These are phyloP conservation scores for Halictus quadricinctus DNA, from an alignment of 2,888 invertebrate species.

Conservation along the genomic window DNA sequence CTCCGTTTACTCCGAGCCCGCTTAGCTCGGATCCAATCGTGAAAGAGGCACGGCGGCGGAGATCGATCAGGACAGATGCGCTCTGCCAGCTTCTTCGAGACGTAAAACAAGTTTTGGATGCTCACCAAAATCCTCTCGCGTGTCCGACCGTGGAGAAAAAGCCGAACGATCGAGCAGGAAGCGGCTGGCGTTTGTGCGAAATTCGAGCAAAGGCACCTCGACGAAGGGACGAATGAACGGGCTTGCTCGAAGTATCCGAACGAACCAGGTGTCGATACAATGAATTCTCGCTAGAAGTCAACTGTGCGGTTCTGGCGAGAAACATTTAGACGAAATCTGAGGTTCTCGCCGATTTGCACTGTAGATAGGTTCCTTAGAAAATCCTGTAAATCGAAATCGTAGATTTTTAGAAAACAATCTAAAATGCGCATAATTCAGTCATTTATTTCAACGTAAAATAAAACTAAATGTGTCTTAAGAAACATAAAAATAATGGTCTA, in stretches of 20 bases:
- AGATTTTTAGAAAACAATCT: too few species aligned
- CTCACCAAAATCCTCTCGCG: conserved; percentile 50
- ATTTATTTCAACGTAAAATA: too few species aligned
- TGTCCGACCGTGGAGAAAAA: conserved; percentile 35
- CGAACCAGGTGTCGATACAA: not conserved
- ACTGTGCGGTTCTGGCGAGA: too few species aligned
- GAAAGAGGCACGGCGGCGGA: conserved; percentile 37
- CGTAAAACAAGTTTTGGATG: conserved; percentile 64
- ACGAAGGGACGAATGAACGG: conserved; percentile 24
- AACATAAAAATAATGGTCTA: too few species aligned
- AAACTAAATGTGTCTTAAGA: too few species aligned
- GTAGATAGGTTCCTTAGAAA: too few species aligned
- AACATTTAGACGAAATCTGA: too few species aligned
- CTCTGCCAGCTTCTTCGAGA: conserved; percentile 32
- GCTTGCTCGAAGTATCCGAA: not conserved
- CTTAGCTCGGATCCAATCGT: conserved; percentile 28
- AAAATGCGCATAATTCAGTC: too few species aligned
- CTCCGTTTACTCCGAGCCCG: conserved; percentile 34
- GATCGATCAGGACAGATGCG: conserved; percentile 66
- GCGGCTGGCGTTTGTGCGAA: conserved; percentile 26
- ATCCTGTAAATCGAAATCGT: too few species aligned
- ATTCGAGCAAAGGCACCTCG: conserved; percentile 20
- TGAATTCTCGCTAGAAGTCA: too few species aligned
- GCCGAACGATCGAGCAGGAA: not conserved
- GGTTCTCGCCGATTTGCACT: too few species aligned